Percentiles rank a stretch among this genome's conserved stretches.
Evolutionary conservation across 2,113 vertebrate species (phyloP).

Genomic region (Penelope pileata): DNA sequence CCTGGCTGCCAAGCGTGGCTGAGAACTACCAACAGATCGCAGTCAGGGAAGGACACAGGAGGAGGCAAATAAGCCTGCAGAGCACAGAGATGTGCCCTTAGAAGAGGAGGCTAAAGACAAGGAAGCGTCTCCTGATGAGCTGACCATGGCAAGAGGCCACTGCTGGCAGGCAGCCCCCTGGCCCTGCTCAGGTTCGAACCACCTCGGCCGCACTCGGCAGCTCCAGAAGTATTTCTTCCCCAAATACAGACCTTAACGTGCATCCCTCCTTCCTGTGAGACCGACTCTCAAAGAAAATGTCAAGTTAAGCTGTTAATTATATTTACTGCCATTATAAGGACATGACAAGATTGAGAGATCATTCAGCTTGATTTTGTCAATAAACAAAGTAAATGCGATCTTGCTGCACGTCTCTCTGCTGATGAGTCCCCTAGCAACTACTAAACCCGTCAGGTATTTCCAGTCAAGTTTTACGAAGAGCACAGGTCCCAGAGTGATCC

Average conservation of each 20-base stretch:
- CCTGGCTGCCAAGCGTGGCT: background rate
- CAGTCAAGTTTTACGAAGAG: background rate
- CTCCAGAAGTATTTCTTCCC: background rate
- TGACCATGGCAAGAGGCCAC: background rate
- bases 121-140: background rate
- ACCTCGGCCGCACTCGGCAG: background rate
- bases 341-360: constrained; percentile 4
- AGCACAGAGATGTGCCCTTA: background rate
- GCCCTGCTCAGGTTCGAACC: background rate
- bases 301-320: constrained; percentile 32
- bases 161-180: background rate
- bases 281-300: constrained; percentile 15
- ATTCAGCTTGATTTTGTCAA: constrained; percentile 42
- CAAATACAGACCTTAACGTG: background rate
- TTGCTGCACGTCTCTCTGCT: background rate
- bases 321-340: constrained; percentile 13
- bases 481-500: background rate
- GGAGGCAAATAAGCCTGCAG: background rate
- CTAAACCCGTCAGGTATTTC: background rate
- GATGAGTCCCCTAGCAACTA: background rate
- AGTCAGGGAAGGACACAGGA: background rate
- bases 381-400: background rate
- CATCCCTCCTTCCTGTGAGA: background rate
- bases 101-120: background rate
- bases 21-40: background rate